Conservation (phyloP, 2,113 vertebrate genomes). For the Antechinus stuartii region DNA sequence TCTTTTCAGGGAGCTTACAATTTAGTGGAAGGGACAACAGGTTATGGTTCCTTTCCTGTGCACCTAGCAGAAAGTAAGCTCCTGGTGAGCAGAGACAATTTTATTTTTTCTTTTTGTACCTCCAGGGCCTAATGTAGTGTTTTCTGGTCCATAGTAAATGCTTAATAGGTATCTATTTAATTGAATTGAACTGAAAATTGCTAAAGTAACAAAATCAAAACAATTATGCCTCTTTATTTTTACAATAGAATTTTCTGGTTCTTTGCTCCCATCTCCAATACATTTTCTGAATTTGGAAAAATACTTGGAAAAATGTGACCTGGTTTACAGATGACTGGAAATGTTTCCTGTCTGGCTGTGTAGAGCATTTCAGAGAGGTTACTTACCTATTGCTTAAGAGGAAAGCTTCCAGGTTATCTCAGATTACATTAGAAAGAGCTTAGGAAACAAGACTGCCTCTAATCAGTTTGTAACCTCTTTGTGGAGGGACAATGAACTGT, state of each 20-base stretch:
- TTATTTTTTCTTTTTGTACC: neutral
- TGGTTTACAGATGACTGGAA: conserved; percentile 38
- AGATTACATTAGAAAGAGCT: conserved; percentile 45
- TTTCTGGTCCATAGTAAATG: neutral
- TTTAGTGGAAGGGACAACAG: neutral
- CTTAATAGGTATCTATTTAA: neutral
- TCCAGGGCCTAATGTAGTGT: neutral
- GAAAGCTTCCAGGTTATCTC: conserved; percentile 61
- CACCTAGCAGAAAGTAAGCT: neutral
- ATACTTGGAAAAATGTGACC: conserved; percentile 17
- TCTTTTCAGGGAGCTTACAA: neutral
- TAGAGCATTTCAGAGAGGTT: conserved; percentile 60
- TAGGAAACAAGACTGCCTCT: conserved; percentile 49
- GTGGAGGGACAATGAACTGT: conserved; percentile 31
- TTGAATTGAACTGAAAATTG: neutral
- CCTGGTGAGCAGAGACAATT: neutral
- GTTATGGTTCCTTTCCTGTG: neutral
- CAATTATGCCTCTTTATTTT: neutral
- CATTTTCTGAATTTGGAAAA: conserved; percentile 51
- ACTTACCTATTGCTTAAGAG: conserved; percentile 46
- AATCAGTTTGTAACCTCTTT: conserved; percentile 26
- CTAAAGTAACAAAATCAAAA: neutral
- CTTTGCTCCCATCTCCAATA: conserved; percentile 2
- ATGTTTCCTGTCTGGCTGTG: conserved; percentile 30
- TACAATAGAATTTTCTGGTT: neutral